Evolutionary conservation across 1,140 invertebrate species (phyloP), one percentile per base, ranked within the genome.

Genomic region (Bilobella aurantiaca): DNA sequence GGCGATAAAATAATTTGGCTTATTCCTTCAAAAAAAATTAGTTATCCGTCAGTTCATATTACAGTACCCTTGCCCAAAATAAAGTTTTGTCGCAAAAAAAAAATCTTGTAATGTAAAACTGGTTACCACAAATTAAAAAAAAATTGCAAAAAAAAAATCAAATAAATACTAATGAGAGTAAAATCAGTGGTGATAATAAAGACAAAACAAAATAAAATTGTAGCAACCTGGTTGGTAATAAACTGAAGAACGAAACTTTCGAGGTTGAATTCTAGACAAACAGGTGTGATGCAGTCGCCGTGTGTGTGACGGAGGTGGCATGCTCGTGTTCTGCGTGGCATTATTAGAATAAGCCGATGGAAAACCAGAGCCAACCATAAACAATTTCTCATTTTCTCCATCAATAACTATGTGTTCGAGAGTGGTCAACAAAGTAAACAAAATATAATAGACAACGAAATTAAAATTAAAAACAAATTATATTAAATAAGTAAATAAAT

Each of bases 111-210:
- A n/a, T n/a, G n/a, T n/a, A n/a, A n/a, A n/a, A n/a, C n/a, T n/a
- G n/a, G n/a, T n/a, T n/a, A n/a, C n/a, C n/a, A n/a, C n/a, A n/a
- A n/a, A n/a, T n/a, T n/a, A n/a, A n/a, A n/a, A n/a, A n/a, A n/a
- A n/a, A n/a, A n/a, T n/a, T n/a, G n/a, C n/a, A n/a, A n/a, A n/a
- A n/a, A n/a, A n/a, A n/a, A n/a, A n/a, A n/a, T n/a, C n/a, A n/a
- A n/a, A n/a, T n/a, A n/a, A n/a, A n/a, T n/a, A n/a, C n/a, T n/a
- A n/a, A n/a, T n/a, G n/a, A n/a, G n/a, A n/a, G n/a, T n/a, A 56
- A 77, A 72, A 71, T 77, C 77, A 73, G 75, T 75, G 77, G 79
- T 79, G 75, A 79, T 78, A 77, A 77, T 78, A 78, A 67, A 75
- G 76, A 76, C 75, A 53, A 57, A 42, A 64, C 42, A 53, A 64